These are phyloP conservation scores for Enteromius unitaeniatus DNA, from an alignment of 2,797 vertebrate genomes.

Conservation along the genomic window DNA sequence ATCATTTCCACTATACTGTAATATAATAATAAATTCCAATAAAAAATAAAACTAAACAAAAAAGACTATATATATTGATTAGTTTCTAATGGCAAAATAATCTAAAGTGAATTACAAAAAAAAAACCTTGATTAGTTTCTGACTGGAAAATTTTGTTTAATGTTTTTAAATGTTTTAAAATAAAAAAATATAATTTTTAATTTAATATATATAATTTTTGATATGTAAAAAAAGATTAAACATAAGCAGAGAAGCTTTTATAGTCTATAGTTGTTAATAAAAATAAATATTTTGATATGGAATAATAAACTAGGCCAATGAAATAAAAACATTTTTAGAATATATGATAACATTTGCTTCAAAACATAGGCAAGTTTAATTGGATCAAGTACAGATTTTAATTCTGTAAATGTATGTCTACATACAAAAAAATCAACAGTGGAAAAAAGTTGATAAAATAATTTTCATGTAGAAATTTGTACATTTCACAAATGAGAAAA, in stretches of 20 bases:
- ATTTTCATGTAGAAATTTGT: not conserved
- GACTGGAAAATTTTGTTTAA: not conserved
- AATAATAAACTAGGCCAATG: not conserved
- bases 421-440: not conserved
- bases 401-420: not conserved
- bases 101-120: not conserved
- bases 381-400: not conserved
- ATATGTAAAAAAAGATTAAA: not conserved
- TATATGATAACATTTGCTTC: not conserved
- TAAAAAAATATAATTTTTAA: not conserved
- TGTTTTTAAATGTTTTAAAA: not conserved
- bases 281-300: not conserved
- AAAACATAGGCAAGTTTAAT: not conserved
- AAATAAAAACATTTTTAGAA: not conserved
- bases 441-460: not conserved
- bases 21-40: not conserved
- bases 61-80: constrained; percentile 43
- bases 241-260: constrained; percentile 51
- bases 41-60: constrained; percentile 9
- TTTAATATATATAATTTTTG: not conserved
- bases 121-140: not conserved
- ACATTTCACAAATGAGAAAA: not conserved
- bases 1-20: not conserved
- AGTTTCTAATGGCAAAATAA: constrained; percentile 57
- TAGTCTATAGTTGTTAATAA: constrained; percentile 46